These are phyloP conservation scores for Parapristionchus giblindavisi DNA, from an alignment of 2,888 invertebrate genomes.

Conservation along the genomic window DNA sequence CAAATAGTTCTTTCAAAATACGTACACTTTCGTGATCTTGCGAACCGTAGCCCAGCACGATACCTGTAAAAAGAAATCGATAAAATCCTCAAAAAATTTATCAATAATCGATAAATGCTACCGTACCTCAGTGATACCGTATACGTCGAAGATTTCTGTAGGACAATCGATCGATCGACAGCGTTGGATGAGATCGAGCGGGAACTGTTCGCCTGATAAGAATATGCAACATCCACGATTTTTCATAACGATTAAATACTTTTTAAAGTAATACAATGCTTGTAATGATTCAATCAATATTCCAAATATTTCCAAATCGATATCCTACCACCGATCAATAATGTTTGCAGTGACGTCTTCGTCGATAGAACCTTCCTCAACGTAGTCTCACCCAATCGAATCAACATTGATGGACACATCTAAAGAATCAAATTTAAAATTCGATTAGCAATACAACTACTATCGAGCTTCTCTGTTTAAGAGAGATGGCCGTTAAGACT, in stretches of 20 bases:
- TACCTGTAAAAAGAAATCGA: neutral
- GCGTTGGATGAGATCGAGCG: constrained; percentile 17
- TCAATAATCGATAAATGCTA: neutral
- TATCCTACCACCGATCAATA: too few relatives aligned
- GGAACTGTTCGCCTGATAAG: constrained; percentile 34
- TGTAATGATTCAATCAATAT: too few relatives aligned
- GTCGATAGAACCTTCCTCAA: too few relatives aligned
- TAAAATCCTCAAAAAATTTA: too few relatives aligned
- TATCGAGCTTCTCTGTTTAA: too few relatives aligned
- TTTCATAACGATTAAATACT: neutral
- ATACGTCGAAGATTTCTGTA: constrained; percentile 30
- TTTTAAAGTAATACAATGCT: neutral
- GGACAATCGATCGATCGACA: constrained; percentile 1
- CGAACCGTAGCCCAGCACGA: constrained; percentile 34
- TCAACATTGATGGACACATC: too few relatives aligned
- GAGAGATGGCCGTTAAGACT: too few relatives aligned
- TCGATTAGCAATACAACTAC: neutral
- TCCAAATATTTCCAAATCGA: too few relatives aligned
- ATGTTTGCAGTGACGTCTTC: too few relatives aligned
- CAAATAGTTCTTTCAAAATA: too few relatives aligned
- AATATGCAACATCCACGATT: neutral
- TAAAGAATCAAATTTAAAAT: neutral
- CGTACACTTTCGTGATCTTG: constrained; percentile 3
- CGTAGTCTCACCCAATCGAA: too few relatives aligned
- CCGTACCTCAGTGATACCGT: constrained; percentile 37